phyloP scores from a whole-genome alignment of 1,140 invertebrate species.

The Dendroctonus valens region DNA sequence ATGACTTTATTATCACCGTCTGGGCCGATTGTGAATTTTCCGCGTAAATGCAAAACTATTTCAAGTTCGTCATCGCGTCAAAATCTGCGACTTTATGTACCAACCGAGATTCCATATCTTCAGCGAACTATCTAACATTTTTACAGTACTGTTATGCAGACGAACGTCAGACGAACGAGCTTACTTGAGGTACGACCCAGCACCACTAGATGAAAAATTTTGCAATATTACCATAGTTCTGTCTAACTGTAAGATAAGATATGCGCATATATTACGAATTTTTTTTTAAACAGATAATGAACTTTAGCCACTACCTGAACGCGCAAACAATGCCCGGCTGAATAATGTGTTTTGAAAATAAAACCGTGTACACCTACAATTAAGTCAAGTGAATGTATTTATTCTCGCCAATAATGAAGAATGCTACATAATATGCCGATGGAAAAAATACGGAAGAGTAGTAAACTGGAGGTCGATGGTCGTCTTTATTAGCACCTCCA shows the following conservation, averaged over 20 bases:
- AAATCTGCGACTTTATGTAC: background rate
- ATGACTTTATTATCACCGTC: no score
- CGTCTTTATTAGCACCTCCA: background rate
- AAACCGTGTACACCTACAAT: slow-evolving; percentile 17
- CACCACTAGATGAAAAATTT: slow-evolving; percentile 23
- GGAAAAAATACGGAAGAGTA: slow-evolving; percentile 3
- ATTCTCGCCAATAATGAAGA: slow-evolving; percentile 12
- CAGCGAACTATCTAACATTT: slow-evolving; percentile 6
- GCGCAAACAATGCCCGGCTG: slow-evolving; percentile 8
- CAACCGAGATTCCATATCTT: background rate
- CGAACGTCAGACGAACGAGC: background rate
- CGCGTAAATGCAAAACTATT: no score
- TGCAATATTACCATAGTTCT: slow-evolving; percentile 16
- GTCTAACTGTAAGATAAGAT: slow-evolving; percentile 33
- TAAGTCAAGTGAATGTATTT: slow-evolving; percentile 19
- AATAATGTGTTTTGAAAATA: slow-evolving; percentile 11
- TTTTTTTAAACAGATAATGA: slow-evolving; percentile 29
- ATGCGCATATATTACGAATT: slow-evolving; percentile 30
- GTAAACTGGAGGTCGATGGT: background rate
- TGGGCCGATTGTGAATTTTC: no score
- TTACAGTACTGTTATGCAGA: slow-evolving; percentile 19
- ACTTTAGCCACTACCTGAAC: slow-evolving; percentile 24
- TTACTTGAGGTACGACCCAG: background rate
- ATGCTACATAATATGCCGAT: slow-evolving; percentile 3
- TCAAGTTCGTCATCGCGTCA: no score